Percentiles rank a stretch among this genome's conserved stretches.
Conservation (phyloP, 2,797 vertebrate species). For the Notamacropus eugenii region DNA sequence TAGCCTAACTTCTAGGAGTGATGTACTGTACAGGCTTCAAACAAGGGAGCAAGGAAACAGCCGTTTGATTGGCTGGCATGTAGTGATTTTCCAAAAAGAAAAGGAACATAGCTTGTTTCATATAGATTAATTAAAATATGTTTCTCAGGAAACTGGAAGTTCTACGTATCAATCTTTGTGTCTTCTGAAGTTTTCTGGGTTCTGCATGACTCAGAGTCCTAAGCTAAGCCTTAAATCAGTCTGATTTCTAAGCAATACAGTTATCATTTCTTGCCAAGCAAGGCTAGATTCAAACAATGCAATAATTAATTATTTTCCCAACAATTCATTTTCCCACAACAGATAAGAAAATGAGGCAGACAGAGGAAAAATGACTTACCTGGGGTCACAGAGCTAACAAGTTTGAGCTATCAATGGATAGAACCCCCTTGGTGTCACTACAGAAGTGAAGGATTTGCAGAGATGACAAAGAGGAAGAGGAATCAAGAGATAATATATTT, state of each 20-base stretch:
- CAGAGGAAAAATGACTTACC: background rate
- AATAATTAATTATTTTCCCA: background rate
- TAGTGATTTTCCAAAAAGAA: background rate
- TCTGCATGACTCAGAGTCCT: background rate
- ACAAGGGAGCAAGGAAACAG: background rate
- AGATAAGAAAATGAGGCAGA: background rate
- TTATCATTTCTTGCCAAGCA: background rate
- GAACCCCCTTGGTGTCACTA: background rate
- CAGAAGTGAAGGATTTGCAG: background rate
- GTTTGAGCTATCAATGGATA: background rate
- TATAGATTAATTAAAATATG: background rate
- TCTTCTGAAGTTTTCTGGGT: background rate
- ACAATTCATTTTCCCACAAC: background rate
- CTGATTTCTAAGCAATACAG: background rate
- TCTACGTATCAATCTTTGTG: background rate
- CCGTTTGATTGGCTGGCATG: background rate
- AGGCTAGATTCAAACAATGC: background rate
- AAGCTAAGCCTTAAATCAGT: background rate
- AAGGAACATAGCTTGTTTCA: background rate
- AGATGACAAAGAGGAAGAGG: background rate
- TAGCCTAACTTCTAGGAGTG: background rate
- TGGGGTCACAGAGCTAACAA: background rate
- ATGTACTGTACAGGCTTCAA: background rate
- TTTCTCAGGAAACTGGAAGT: background rate
- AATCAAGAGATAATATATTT: background rate